Base-by-base conservation (phyloP, 2,888 invertebrate genomes). In the Phorcus lineatus region DNA sequence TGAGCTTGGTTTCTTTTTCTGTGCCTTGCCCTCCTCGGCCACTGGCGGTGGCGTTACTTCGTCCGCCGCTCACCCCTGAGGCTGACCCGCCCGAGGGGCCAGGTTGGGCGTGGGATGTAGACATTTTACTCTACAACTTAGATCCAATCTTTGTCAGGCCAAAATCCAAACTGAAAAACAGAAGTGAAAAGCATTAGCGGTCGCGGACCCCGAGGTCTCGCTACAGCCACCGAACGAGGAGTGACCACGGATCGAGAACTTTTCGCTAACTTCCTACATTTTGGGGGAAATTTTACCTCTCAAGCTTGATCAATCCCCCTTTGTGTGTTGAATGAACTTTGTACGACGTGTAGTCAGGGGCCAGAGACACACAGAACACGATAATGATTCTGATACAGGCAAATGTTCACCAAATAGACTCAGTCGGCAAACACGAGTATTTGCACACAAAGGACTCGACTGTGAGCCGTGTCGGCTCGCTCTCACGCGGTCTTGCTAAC, bases 1-100 rank as follows among this genome's bases (percentile, higher is more conserved):
- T 77, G 7, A 78, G 79, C 24, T 76, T 80, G 67, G 80, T 80
- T n/a, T 54, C 52, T 52, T 78, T 75, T 74, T 82, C 62, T 74
- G 74, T 47, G 19, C 67, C 74, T 54, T 53, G 53, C 76, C 54
- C 53, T 16, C 28, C 36, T 76, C 54, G 53, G 47, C 76, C 76
- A 31, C 55, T 53, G 54, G 54, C 24, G 19, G 76, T 17, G 17
- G 47, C 7, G 47, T 40, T 19, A 40, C 22, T 31, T 13, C 54
- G 53, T n/a, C 54, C 54, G 76, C 76, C 24, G 13, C 76, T 55
- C 22, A 53, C 76, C 55, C 76, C 76, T 13, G 76, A 54, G 31
- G 76, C 24, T 24, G 76, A 76, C 28, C 54, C 53, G 22, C 76
- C 76, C 16, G 76, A 76, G 55, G 76, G 76, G n/a, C 76, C 76